Evolutionary conservation across 2,888 invertebrate species (phyloP).

Genomic region (Rotaria macrura): DNA sequence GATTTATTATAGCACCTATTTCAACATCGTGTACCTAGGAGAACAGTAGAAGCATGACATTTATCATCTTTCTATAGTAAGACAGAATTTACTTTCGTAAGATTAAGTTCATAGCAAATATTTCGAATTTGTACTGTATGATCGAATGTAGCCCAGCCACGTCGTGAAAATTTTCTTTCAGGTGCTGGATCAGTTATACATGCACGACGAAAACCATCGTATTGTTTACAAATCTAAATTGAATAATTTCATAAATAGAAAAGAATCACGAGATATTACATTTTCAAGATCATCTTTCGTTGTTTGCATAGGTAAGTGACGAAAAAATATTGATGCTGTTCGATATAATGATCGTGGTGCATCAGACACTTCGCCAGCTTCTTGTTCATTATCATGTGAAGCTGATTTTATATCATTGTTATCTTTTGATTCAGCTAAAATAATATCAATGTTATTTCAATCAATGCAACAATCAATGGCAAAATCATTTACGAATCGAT

Average conservation of each 20-base stretch:
- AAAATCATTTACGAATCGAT: not conserved
- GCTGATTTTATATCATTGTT: slow-evolving; percentile 35
- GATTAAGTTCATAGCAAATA: slow-evolving; percentile 96
- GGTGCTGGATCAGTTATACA: slow-evolving; percentile 92
- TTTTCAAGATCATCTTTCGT: slow-evolving; percentile 92
- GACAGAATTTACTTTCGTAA: slow-evolving; percentile 64
- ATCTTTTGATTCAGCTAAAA: slow-evolving; percentile 23
- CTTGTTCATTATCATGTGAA: slow-evolving; percentile 36
- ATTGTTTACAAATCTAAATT: slow-evolving; percentile 69
- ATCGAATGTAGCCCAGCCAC: slow-evolving; percentile 95
- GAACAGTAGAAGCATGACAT: slow-evolving; percentile 26
- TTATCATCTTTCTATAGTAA: not conserved
- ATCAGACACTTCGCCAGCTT: slow-evolving; percentile 36
- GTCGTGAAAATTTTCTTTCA: slow-evolving; percentile 84
- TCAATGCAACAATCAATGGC: not conserved
- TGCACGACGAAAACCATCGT: slow-evolving; percentile 82
- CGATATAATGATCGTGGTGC: slow-evolving; percentile 64
- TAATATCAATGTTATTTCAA: too few species aligned
- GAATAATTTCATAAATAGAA: too few species aligned
- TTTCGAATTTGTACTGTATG: slow-evolving; percentile 94
- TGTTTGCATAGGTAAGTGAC: slow-evolving; percentile 86
- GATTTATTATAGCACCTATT: slow-evolving; percentile 84
- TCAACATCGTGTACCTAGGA: slow-evolving; percentile 72
- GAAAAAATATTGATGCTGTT: slow-evolving; percentile 87
- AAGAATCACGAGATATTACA: slow-evolving; percentile 51